Evolutionary conservation across 1,140 invertebrate genomes (phyloP), one percentile per base, ranked within the genome.

Genomic region (Vanessa atalanta): DNA sequence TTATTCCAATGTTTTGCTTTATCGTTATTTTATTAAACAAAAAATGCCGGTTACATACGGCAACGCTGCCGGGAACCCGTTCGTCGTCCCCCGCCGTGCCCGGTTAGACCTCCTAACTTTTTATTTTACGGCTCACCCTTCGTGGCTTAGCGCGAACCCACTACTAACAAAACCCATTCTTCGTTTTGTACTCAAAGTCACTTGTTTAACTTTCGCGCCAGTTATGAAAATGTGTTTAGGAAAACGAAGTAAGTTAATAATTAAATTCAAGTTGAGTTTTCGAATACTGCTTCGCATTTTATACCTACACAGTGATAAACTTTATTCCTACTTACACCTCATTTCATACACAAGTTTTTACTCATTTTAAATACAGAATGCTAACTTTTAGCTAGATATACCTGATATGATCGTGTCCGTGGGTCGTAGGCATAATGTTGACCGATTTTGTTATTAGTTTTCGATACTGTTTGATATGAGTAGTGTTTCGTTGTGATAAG

Each of bases 61-160:
- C 65, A 75, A 50, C 20, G 87, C 88, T 70, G 26, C 81, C 83
- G 76, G 80, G 88, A 91, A 92, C 90, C 83, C 85, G 90, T 91
- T 86, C 83, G 73, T 47, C 83, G 73, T 55, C 77, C 69, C 88
- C 83, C 84, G 85, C 77, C 83, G 83, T 82, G 88, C 84, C 88
- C 89, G 87, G 88, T 90, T 91, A 89, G 87, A 89, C 87, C 67
- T 78, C 87, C 87, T 88, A 89, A 90, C 88, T 91, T 90, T 90
- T 92, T 88, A 86, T 91, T 89, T 88, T 86, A 80, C 83, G 76
- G 84, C 79, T 85, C 87, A 88, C 88, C 87, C 88, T 88, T 81
- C 83, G 80, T 82, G 85, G 79, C 83, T 89, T 83, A 86, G 83
- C 87, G 87, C 83, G 84, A 88, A 86, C 75, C 76, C 79, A 88